A percentile compares a stretch with the other conserved stretches of the same genome.
Evolutionary conservation across 53 echinoderm and acorn worm genomes (phyloP).

Genomic region (Henricia sp.): DNA sequence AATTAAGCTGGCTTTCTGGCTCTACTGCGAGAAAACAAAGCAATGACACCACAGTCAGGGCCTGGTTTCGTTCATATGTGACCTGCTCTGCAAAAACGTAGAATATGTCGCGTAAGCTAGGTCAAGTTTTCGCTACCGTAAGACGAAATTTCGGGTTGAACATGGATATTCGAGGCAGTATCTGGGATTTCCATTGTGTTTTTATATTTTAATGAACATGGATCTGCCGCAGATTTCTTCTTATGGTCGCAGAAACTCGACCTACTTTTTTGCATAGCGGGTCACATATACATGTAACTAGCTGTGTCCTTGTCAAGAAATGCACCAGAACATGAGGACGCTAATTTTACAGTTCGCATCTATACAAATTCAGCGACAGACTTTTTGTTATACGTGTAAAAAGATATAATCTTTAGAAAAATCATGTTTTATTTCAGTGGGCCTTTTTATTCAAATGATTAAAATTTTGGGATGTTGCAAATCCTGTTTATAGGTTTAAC

Average conservation of each 20-base stretch:
- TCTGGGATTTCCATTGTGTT: background rate
- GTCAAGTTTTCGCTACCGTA: background rate
- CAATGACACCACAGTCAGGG: background rate
- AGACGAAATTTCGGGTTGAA: background rate
- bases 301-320: background rate
- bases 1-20: background rate
- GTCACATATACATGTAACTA: background rate
- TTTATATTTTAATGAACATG: too few species aligned
- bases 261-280: background rate
- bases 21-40: background rate
- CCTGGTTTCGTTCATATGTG: background rate
- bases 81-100: background rate
- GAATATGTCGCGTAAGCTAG: background rate
- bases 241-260: background rate
- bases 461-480: too few species aligned
- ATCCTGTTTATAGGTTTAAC: too few species aligned
- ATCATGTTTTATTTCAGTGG: too few species aligned
- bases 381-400: too few species aligned
- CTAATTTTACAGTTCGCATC: background rate
- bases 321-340: background rate
- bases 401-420: too few species aligned
- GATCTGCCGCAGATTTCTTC: too few species aligned
- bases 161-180: background rate
- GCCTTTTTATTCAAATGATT: too few species aligned
- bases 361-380: too few species aligned